phyloP scores from a whole-genome alignment of 2,113 vertebrate species.

The Pheucticus melanocephalus region DNA sequence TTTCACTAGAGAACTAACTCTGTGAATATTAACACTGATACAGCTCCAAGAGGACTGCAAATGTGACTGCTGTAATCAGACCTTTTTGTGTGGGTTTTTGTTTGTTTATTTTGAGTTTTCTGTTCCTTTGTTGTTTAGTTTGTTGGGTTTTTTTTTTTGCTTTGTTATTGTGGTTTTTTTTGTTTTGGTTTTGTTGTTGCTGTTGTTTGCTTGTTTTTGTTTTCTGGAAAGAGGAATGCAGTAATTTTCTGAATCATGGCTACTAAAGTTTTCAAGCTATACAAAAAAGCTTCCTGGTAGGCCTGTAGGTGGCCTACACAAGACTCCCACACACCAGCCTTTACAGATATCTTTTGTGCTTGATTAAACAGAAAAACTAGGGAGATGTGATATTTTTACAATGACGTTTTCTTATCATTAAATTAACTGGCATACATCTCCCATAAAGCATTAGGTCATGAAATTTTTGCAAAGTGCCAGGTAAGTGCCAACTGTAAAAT shows the following conservation, averaged over 20 bases:
- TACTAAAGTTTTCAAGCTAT: background rate
- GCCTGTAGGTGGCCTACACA: background rate
- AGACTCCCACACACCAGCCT: background rate
- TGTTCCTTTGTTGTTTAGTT: background rate
- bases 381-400: background rate
- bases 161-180: background rate
- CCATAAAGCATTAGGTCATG: background rate
- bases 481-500: background rate
- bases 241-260: background rate
- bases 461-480: background rate
- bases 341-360: background rate
- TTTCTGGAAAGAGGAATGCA: background rate
- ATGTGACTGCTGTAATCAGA: background rate
- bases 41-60: background rate
- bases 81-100: rapidly evolving
- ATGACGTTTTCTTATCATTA: background rate
- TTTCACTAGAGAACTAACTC: background rate
- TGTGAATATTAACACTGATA: background rate
- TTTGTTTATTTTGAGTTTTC: background rate
- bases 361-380: background rate
- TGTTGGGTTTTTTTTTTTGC: background rate
- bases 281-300: background rate
- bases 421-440: background rate
- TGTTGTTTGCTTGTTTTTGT: no score
- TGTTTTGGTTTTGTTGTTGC: background rate